Evolutionary conservation across 1,140 invertebrate genomes (phyloP).

Genomic region (Zaprionus taronus): DNA sequence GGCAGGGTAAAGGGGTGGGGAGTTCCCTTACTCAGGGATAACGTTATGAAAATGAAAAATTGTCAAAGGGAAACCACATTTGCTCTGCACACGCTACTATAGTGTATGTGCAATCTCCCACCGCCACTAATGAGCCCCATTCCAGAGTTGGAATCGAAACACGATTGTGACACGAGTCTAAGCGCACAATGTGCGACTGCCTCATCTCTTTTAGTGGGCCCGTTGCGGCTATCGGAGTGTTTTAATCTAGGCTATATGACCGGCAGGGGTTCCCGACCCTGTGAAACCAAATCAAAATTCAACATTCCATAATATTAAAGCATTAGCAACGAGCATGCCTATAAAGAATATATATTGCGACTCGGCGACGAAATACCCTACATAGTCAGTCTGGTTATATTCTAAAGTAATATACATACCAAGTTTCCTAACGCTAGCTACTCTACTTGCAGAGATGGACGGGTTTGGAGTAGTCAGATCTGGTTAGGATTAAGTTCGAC

Average conservation of each 20-base stretch:
- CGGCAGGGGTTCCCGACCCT: neutral
- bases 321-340: constrained; percentile 54
- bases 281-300: constrained; percentile 54
- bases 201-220: neutral
- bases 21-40: neutral
- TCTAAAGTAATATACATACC: neutral
- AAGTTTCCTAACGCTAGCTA: neutral
- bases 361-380: neutral
- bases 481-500: neutral
- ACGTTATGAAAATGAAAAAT: constrained; percentile 21
- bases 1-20: neutral
- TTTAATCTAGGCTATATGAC: constrained; percentile 40
- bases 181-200: constrained; percentile 22
- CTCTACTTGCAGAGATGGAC: neutral
- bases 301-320: constrained; percentile 63
- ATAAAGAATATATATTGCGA: neutral
- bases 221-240: constrained; percentile 21
- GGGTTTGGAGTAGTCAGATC: neutral
- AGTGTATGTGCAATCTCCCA: neutral
- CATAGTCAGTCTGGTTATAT: neutral
- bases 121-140: constrained; percentile 58
- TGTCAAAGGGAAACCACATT: constrained; percentile 10
- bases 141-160: constrained; percentile 24
- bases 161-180: neutral
- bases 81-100: neutral